Percentiles rank a stretch among this genome's conserved stretches.
phyloP scores from a whole-genome alignment of 2,113 vertebrate genomes.

The Eurystomus gularis region DNA sequence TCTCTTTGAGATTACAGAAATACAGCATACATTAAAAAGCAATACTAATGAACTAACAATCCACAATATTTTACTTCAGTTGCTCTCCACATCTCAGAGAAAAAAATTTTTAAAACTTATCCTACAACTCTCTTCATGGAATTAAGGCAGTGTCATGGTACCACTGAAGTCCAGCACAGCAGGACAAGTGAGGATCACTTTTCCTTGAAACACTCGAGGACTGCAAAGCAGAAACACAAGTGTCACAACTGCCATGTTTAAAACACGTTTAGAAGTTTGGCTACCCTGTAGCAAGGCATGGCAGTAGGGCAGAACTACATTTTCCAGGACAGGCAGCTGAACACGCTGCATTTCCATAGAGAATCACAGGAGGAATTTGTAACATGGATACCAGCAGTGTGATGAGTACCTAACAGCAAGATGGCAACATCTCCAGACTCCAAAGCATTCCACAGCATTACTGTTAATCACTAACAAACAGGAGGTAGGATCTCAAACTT shows the following conservation, averaged over 20 bases:
- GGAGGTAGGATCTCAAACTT: neutral
- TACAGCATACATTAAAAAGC: neutral
- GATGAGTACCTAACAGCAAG: neutral
- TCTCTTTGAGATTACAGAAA: neutral
- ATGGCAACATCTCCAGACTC: neutral
- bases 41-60: neutral
- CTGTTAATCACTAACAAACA: neutral
- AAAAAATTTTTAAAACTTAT: neutral
- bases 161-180: neutral
- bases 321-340: neutral
- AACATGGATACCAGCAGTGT: accelerated
- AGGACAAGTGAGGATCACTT: neutral
- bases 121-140: neutral
- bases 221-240: neutral
- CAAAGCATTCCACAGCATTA: neutral
- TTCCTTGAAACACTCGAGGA: neutral
- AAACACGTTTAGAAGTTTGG: neutral
- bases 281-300: neutral
- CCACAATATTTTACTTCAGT: neutral
- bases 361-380: neutral
- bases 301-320: neutral
- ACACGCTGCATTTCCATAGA: neutral
- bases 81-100: neutral
- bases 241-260: neutral
- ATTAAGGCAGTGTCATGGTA: neutral